Evolutionary conservation across 2,888 invertebrate genomes (phyloP).

Genomic region (Patella ulyssiponensis): DNA sequence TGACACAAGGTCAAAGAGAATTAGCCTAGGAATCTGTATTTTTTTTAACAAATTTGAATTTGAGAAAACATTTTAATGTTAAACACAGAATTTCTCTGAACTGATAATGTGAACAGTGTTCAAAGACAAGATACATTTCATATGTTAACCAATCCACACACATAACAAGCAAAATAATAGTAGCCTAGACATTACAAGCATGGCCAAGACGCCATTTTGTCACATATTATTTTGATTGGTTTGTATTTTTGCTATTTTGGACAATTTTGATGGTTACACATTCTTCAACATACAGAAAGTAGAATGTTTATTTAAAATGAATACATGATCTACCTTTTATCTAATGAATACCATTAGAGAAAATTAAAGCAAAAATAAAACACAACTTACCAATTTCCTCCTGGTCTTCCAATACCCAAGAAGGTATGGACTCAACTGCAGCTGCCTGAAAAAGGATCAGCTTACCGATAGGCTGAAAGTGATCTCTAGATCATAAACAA

Average conservation of each 20-base stretch:
- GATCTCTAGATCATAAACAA: no score
- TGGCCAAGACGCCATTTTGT: conserved; percentile 1
- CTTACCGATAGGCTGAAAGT: no score
- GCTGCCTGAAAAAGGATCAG: no score
- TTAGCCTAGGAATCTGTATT: background rate
- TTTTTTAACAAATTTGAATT: background rate
- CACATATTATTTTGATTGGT: conserved; percentile 4
- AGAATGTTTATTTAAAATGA: conserved; percentile 1
- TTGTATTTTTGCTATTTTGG: background rate
- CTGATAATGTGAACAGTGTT: conserved; percentile 6
- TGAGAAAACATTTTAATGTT: conserved; percentile 3
- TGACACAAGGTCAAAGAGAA: background rate
- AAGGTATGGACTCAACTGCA: no score
- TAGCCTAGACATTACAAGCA: background rate
- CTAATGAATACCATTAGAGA: conserved; percentile 3
- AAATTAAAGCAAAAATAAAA: no score
- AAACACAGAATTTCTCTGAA: conserved; percentile 4
- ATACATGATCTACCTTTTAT: conserved; percentile 1
- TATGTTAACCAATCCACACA: conserved; percentile 3
- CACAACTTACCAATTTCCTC: no score
- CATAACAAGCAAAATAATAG: background rate
- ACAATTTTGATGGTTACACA: conserved; percentile 4
- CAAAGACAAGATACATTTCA: conserved; percentile 6
- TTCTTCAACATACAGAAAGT: conserved; percentile 4
- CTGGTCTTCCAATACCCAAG: no score